phyloP scores from a whole-genome alignment of 2,113 vertebrate genomes.

The Uria lomvia region DNA sequence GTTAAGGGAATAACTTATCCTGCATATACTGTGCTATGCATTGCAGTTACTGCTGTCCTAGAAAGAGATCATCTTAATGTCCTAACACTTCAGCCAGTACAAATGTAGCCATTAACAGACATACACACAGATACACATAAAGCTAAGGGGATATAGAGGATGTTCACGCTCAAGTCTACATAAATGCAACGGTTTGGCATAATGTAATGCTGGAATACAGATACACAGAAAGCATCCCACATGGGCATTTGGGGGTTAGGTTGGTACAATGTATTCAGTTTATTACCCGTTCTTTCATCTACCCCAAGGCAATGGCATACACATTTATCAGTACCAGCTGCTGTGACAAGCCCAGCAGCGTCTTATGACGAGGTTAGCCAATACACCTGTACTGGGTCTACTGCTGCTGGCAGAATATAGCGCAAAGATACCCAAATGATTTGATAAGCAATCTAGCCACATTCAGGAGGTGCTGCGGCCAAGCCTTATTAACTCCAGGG shows the following conservation, averaged over 20 bases:
- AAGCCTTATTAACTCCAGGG: not conserved
- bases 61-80: not conserved
- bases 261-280: not conserved
- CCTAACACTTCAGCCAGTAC: not conserved
- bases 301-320: not conserved
- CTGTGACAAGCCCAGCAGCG: not conserved
- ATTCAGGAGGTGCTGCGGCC: not conserved
- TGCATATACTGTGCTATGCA: not conserved
- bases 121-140: no score
- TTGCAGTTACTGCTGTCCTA: not conserved
- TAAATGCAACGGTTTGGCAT: not conserved
- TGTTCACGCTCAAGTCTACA: not conserved
- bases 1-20: not conserved
- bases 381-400: not conserved
- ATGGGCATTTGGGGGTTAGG: not conserved
- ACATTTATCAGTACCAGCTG: not conserved
- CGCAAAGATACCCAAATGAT: not conserved
- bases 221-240: not conserved
- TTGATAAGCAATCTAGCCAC: not conserved
- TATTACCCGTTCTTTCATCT: not conserved
- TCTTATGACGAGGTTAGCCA: not conserved
- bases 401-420: not conserved
- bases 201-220: not conserved
- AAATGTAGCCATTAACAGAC: not conserved
- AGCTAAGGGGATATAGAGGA: not conserved